Conservation (phyloP, 2,888 invertebrate species). For the Orthonychiurus folsomi region DNA sequence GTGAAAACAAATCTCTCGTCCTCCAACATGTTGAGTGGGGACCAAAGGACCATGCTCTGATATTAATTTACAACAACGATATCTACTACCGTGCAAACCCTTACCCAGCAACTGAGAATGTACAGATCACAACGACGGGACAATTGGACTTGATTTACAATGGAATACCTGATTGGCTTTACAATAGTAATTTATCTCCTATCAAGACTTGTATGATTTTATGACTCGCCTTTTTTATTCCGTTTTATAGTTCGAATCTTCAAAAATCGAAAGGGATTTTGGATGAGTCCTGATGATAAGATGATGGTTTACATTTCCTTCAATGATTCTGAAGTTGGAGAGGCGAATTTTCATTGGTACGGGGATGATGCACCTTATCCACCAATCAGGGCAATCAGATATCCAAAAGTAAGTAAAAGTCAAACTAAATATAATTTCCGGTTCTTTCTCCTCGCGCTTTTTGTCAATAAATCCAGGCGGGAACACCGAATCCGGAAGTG, state of each 20-base stretch:
- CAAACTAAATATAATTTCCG: too few species aligned
- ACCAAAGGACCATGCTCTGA: slow-evolving; percentile 60
- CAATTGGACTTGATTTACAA: slow-evolving; percentile 57
- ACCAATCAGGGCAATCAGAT: slow-evolving; percentile 57
- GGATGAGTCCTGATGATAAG: slow-evolving; percentile 72
- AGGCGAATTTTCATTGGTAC: slow-evolving; percentile 63
- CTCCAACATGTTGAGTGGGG: slow-evolving; percentile 69
- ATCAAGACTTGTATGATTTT: too few species aligned
- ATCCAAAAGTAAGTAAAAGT: slow-evolving; percentile 70
- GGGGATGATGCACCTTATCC: slow-evolving; percentile 54
- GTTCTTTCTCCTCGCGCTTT: too few species aligned
- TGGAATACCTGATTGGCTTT: slow-evolving; percentile 83
- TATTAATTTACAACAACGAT: slow-evolving; percentile 72
- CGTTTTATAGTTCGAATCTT: slow-evolving; percentile 56
- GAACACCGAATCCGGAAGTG: slow-evolving; percentile 66
- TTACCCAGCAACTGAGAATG: slow-evolving; percentile 56
- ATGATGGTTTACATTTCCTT: slow-evolving; percentile 66
- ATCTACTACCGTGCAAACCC: slow-evolving; percentile 73
- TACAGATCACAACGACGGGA: slow-evolving; percentile 65
- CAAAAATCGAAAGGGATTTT: slow-evolving; percentile 61
- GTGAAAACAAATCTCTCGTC: slow-evolving; percentile 52
- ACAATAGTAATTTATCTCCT: slow-evolving; percentile 62
- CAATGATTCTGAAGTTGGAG: slow-evolving; percentile 62
- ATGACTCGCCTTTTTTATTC: too few species aligned
- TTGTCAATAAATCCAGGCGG: slow-evolving; percentile 53